phyloP scores from a whole-genome alignment of 2,888 invertebrate species.

The Amphipoea lucens region DNA sequence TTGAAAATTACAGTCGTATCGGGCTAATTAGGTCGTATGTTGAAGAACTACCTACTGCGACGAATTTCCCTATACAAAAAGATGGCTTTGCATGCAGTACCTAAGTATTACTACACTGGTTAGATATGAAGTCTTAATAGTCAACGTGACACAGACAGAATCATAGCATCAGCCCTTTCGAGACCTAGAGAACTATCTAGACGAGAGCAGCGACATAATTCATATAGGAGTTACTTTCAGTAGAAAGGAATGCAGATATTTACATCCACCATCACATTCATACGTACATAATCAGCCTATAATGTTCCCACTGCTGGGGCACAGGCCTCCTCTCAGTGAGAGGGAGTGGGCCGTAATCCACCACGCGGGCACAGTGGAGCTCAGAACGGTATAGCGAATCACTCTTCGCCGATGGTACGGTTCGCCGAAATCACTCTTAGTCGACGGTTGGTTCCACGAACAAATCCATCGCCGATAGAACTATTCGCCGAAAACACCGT shows the following conservation, averaged over 20 bases:
- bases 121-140: neutral
- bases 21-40: slow-evolving; percentile 21
- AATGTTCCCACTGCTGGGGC: no score
- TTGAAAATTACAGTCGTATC: slow-evolving; percentile 16
- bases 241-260: slow-evolving; percentile 1
- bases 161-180: neutral
- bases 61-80: neutral
- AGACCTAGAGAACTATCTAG: slow-evolving; percentile 5
- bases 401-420: no score
- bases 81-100: neutral
- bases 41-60: slow-evolving; percentile 2
- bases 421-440: no score
- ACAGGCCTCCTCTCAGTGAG: no score
- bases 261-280: slow-evolving; percentile 2
- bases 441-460: no score
- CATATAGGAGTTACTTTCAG: slow-evolving; percentile 11
- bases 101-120: neutral
- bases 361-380: no score
- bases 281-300: no score
- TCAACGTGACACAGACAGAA: neutral
- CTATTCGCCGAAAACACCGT: no score
- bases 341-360: no score
- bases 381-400: no score
- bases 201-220: slow-evolving; percentile 13
- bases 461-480: no score